Percentiles rank a stretch among this genome's conserved stretches.
These are phyloP conservation scores for Chloroclystis v-ata DNA, from an alignment of 2,888 invertebrate species.

Conservation along the genomic window DNA sequence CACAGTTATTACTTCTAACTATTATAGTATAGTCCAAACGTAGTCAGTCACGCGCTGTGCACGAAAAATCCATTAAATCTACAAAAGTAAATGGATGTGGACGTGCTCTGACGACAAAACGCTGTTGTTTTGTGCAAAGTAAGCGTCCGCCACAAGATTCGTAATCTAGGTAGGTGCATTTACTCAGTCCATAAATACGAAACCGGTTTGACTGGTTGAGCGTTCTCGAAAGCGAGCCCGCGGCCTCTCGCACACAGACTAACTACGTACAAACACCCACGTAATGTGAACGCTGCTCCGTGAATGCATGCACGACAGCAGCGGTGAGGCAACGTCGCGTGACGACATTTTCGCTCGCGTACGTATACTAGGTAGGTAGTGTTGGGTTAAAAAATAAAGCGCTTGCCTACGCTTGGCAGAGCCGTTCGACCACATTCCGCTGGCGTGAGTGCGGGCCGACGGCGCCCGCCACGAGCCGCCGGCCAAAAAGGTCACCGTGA, in stretches of 20 bases:
- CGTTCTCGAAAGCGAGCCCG: conserved; percentile 76
- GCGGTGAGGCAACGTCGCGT: conserved; percentile 77
- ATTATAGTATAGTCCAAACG: too few relatives aligned
- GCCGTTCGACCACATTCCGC: conserved; percentile 74
- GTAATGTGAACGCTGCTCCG: conserved; percentile 62
- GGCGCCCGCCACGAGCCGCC: conserved; percentile 51
- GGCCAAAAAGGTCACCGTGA: conserved; percentile 76
- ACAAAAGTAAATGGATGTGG: conserved; percentile 48
- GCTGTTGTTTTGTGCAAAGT: conserved; percentile 63
- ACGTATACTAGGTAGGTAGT: conserved; percentile 61
- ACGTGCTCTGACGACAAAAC: conserved; percentile 49
- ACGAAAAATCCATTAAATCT: conserved; percentile 36
- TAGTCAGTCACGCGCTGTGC: conserved; percentile 38
- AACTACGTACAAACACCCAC: conserved; percentile 67
- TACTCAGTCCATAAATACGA: conserved; percentile 74
- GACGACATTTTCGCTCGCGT: conserved; percentile 79
- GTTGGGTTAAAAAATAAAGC: conserved; percentile 72
- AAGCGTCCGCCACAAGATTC: conserved; percentile 60
- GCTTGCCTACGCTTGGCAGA: conserved; percentile 75
- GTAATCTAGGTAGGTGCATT: conserved; percentile 73
- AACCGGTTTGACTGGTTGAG: conserved; percentile 74
- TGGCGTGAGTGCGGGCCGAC: conserved; percentile 62
- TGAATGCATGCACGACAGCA: conserved; percentile 67
- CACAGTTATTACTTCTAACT: conserved; percentile 8
- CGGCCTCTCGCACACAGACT: conserved; percentile 71